Conservation (phyloP, 2,797 vertebrate species). For the Clarias laeviceps region DNA sequence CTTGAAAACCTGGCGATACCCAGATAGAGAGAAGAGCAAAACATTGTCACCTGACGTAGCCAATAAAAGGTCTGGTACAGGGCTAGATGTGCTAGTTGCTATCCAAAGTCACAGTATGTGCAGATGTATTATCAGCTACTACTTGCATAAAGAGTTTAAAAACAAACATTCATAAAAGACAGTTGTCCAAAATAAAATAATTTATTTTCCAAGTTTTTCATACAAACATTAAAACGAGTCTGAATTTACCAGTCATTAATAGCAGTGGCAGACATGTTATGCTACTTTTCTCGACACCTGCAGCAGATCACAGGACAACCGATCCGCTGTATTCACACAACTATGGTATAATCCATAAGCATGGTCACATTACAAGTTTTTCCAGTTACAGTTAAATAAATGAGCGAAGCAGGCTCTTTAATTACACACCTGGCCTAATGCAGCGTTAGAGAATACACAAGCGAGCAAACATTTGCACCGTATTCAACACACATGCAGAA, state of each 20-base stretch:
- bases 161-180: background rate
- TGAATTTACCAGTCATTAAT: background rate
- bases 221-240: slow-evolving; percentile 27
- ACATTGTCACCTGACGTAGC: background rate
- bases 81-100: background rate
- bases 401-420: background rate
- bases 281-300: background rate
- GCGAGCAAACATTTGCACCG: background rate
- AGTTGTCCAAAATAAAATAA: slow-evolving; percentile 40
- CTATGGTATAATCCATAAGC: background rate
- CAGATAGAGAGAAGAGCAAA: background rate
- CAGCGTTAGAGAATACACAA: background rate
- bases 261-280: background rate
- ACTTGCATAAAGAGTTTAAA: background rate
- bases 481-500: slow-evolving; percentile 46
- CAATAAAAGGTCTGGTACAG: background rate
- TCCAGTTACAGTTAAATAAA: slow-evolving; percentile 11
- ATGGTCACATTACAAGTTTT: background rate
- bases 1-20: background rate
- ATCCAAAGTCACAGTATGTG: background rate
- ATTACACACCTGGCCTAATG: background rate
- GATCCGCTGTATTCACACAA: background rate
- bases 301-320: slow-evolving; percentile 17
- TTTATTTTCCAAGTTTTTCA: slow-evolving; percentile 45
- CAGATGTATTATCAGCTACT: background rate